These are phyloP conservation scores for Heliconius nattereri DNA, from an alignment of 1,140 invertebrate genomes.

Conservation along the genomic window DNA sequence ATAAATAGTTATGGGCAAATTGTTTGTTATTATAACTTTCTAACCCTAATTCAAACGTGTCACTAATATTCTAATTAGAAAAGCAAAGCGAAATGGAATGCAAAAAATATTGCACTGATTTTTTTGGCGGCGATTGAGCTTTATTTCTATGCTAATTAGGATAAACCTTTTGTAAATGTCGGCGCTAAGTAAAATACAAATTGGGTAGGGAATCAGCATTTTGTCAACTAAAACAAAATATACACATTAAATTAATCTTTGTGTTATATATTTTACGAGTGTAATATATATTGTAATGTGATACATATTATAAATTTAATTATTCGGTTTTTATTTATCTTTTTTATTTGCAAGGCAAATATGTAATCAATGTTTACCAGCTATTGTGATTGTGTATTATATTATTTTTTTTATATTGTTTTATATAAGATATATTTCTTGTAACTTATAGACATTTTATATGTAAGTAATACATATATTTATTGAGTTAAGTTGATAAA, in stretches of 20 bases:
- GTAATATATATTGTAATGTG: neutral
- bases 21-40: conserved; percentile 7
- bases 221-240: neutral
- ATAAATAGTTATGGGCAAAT: neutral
- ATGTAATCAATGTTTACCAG: neutral
- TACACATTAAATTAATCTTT: neutral
- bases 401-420: neutral
- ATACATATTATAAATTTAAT: neutral
- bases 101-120: neutral
- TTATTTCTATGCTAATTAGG: neutral
- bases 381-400: neutral
- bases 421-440: neutral
- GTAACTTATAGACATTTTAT: neutral
- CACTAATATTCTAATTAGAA: conserved; percentile 16
- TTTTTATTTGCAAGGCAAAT: neutral
- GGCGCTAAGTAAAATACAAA: neutral
- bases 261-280: neutral
- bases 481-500: too few relatives aligned
- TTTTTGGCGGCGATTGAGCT: neutral
- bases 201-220: neutral
- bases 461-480: too few relatives aligned
- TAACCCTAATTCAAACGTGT: conserved; percentile 29
- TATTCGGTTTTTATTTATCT: neutral
- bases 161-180: neutral
- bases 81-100: conserved; percentile 16